A percentile compares a stretch with the other conserved stretches of the same genome.
Evolutionary conservation across 2,888 invertebrate genomes (phyloP).

Genomic region (Drosophila atripex): DNA sequence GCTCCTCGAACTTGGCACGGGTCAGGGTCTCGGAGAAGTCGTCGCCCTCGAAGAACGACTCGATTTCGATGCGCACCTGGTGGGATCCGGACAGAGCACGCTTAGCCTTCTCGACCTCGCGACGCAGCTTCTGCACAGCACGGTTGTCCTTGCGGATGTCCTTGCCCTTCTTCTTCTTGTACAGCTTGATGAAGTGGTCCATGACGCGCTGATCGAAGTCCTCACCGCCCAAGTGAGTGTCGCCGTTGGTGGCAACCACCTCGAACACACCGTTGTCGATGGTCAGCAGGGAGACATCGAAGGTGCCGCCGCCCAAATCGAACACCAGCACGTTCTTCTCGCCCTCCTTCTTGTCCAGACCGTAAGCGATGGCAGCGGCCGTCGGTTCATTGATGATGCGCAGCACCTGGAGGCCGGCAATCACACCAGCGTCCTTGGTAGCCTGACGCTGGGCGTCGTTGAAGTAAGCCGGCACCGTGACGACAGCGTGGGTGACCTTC

Average conservation of each 20-base stretch:
- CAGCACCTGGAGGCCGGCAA: conserved; percentile 87
- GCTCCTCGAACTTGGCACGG: conserved; percentile 98
- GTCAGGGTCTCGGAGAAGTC: conserved; percentile 99
- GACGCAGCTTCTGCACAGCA: conserved; percentile 97
- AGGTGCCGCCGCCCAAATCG: conserved; percentile 99
- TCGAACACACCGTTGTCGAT: conserved; percentile 99
- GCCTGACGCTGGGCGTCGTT: conserved; percentile 99
- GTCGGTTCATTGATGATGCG: conserved; percentile 99
- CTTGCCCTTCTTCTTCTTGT: conserved; percentile 99
- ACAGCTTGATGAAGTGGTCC: conserved; percentile 99
- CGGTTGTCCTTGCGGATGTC: conserved; percentile 97
- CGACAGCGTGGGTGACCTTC: conserved; percentile 91
- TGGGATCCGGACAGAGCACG: conserved; percentile 95
- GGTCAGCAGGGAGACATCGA: conserved; percentile 98
- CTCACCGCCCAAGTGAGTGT: conserved; percentile 99
- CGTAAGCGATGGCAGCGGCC: conserved; percentile 98
- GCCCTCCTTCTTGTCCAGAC: conserved; percentile 97
- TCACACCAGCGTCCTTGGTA: conserved; percentile 98
- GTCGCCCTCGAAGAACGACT: conserved; percentile 98
- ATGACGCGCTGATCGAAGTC: conserved; percentile 99
- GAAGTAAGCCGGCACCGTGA: conserved; percentile 92
- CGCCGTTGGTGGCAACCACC: conserved; percentile 88
- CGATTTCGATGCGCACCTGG: conserved; percentile 98
- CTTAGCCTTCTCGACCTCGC: conserved; percentile 99
- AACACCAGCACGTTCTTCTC: conserved; percentile 99